phyloP scores from a whole-genome alignment of 2,888 invertebrate genomes.

The Eristalinus aeneus region DNA sequence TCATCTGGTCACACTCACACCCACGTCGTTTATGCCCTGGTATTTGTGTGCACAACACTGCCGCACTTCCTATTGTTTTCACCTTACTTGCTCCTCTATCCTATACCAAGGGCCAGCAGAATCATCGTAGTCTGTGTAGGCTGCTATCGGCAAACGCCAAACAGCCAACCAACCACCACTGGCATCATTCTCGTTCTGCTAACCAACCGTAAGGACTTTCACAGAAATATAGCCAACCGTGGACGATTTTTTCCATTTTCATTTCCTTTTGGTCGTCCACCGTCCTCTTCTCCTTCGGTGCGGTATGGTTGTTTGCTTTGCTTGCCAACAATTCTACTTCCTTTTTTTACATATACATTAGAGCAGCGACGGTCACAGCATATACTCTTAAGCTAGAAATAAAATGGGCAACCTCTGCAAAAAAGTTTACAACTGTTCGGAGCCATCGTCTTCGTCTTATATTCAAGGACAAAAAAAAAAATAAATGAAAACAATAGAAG shows the following conservation, averaged over 20 bases:
- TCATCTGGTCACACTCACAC: not conserved
- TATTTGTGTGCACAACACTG: not conserved
- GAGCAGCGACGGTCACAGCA: constrained; percentile 10
- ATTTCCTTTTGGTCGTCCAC: not conserved
- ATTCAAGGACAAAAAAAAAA: not conserved
- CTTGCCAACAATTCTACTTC: constrained; percentile 16
- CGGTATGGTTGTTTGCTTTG: not conserved
- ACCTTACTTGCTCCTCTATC: not conserved
- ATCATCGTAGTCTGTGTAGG: constrained; percentile 24
- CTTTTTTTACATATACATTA: constrained; percentile 44
- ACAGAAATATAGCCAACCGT: constrained; percentile 65
- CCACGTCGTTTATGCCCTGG: not conserved
- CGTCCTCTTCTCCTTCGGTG: not conserved
- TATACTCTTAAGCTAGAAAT: constrained; percentile 29
- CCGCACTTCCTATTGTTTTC: not conserved
- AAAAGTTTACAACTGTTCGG: constrained; percentile 32
- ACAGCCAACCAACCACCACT: constrained; percentile 52
- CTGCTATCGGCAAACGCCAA: constrained; percentile 22
- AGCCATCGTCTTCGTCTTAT: constrained; percentile 14
- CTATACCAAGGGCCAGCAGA: constrained; percentile 37
- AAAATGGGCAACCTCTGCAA: constrained; percentile 17
- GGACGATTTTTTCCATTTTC: constrained; percentile 42
- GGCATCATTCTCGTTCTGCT: constrained; percentile 50
- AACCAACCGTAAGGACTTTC: constrained; percentile 63
- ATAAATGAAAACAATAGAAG: too few species aligned